A percentile compares a stretch with the other conserved stretches of the same genome.
phyloP scores from a whole-genome alignment of 2,797 vertebrate species.

The Decapterus maruadsi region DNA sequence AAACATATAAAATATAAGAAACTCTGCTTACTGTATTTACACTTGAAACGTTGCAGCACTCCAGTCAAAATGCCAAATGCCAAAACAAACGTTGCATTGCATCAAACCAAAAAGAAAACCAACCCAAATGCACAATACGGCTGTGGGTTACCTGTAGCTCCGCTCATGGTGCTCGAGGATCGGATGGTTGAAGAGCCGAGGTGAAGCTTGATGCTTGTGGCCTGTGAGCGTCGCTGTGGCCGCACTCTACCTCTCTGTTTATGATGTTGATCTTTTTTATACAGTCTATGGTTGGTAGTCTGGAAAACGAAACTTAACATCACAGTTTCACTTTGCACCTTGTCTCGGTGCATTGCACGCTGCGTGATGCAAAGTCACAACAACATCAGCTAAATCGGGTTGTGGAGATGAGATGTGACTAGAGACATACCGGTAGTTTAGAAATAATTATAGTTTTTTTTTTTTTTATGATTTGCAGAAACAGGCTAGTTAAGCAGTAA shows the following conservation, averaged over 20 bases:
- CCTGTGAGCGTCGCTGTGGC: background rate
- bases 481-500: background rate
- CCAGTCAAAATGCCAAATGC: background rate
- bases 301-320: conserved; percentile 69
- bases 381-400: too few species aligned
- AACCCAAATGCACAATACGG: background rate
- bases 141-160: conserved; percentile 40
- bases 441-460: too few species aligned
- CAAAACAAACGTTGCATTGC: background rate
- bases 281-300: too few species aligned
- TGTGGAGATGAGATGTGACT: too few species aligned
- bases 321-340: conserved; percentile 51
- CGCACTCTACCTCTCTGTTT: background rate
- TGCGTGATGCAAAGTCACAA: too few species aligned
- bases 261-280: too few species aligned
- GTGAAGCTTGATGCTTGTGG: background rate
- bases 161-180: conserved; percentile 42
- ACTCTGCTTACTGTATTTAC: background rate
- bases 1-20: background rate
- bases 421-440: too few species aligned
- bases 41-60: background rate
- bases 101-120: background rate
- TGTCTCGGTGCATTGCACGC: rapidly evolving
- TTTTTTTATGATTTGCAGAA: too few species aligned
- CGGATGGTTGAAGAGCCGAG: background rate